These are phyloP conservation scores for Alloplasta piceator DNA, from an alignment of 2,888 invertebrate genomes.

Conservation along the genomic window DNA sequence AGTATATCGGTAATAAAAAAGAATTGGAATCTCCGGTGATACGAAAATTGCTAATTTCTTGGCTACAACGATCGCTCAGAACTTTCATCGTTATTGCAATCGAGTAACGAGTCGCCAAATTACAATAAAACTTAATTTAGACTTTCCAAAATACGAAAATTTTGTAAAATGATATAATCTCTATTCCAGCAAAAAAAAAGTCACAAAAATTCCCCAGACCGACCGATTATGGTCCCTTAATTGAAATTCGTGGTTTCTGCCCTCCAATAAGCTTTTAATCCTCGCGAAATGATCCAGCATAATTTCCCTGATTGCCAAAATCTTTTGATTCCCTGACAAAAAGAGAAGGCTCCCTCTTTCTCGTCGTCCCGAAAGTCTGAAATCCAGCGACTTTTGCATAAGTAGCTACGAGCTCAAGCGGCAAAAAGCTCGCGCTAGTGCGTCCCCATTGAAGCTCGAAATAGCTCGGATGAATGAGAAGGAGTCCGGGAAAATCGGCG, in stretches of 20 bases:
- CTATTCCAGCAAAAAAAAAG: not conserved
- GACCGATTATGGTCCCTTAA: not conserved
- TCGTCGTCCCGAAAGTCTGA: conserved; percentile 2
- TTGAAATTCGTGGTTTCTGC: no score
- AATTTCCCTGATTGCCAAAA: not conserved
- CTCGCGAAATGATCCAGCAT: no score
- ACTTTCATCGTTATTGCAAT: conserved; percentile 15
- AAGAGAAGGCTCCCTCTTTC: not conserved
- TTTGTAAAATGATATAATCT: not conserved
- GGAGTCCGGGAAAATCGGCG: conserved; percentile 13
- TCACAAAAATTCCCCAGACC: not conserved
- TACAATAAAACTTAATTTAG: not conserved
- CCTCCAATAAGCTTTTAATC: no score
- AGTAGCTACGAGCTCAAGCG: conserved; percentile 23
- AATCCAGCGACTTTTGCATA: conserved; percentile 25
- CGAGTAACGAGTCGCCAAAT: not conserved
- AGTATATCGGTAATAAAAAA: conserved; percentile 12
- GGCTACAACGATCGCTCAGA: not conserved
- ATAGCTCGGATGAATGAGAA: conserved; percentile 24
- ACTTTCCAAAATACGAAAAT: not conserved
- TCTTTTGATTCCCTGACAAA: not conserved
- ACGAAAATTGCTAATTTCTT: conserved; percentile 15
- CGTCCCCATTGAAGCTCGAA: conserved; percentile 6
- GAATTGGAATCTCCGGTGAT: conserved; percentile 15
- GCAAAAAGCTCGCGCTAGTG: conserved; percentile 4